Base-by-base conservation (phyloP, 2,113 vertebrate species). In the Tyrannus savana region DNA sequence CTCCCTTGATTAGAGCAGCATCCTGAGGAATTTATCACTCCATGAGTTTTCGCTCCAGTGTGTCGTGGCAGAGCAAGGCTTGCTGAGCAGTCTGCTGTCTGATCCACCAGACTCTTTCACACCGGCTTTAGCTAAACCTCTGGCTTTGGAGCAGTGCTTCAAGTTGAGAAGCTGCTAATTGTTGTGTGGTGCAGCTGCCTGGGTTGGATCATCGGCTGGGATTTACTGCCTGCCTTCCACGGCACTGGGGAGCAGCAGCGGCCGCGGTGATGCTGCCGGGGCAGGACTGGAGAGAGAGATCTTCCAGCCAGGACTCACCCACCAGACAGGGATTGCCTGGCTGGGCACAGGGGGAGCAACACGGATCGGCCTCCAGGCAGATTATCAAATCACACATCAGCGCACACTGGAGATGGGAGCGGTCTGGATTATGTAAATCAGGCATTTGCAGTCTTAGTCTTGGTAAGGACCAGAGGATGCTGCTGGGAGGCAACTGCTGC, bases 21-120 rank as follows among this genome's bases (percentile, higher is more conserved):
- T 87, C 64, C 55, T 60, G 80, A 81, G 80, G 72, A 95, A 77
- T 93, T 84, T 67, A 81, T 74, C 72, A 62, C 63, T 59, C 86
- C 2, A 10, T 14, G 46, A 69, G 77, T 93, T 89, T 73, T 53
- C 76, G 75, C 46, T 88, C 72, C 59, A 41, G 33, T 35, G 13
- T 55, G 19, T 42, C 30, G 25, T 68, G 33, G 52, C 30, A 42
- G 21, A 14, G 47, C 42, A 79, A 69, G 69, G 9, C 68, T 79
- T 35, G 31, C 41, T 80, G 21, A 64, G 44, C 6, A 80, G 31
- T 14, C n/a, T 71, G 68, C 33, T 6, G 33, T 52, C 30, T 90
- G 68, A 90, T 90, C 71, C 72, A 37, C 21, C 42, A 28, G 31
- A 10, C 22, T 72, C 37, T n/a, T 84, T 87, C 62, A 67, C 71